phyloP scores from a whole-genome alignment of 2,888 invertebrate species.

The Leptinotarsa rubiginosa region DNA sequence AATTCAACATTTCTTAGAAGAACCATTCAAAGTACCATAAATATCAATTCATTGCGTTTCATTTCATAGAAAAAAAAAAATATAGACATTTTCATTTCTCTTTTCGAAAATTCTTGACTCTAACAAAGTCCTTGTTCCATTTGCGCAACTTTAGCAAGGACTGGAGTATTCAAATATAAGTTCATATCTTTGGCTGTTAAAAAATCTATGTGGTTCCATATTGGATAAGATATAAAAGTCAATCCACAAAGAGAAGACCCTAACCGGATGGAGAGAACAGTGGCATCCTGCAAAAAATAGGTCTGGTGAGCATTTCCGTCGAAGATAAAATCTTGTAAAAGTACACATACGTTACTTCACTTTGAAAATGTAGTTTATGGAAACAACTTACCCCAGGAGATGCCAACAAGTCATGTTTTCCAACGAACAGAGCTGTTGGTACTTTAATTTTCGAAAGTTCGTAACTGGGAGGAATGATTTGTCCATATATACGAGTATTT shows the following conservation, averaged over 20 bases:
- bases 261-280: background rate
- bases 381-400: conserved; percentile 18
- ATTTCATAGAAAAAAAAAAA: too few relatives aligned
- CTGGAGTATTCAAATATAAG: conserved; percentile 4
- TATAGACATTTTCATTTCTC: too few relatives aligned
- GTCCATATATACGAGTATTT: conserved; percentile 21
- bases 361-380: background rate
- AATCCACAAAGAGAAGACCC: conserved; percentile 12
- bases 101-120: too few relatives aligned
- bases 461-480: conserved; percentile 19
- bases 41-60: too few relatives aligned
- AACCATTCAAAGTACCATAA: too few relatives aligned
- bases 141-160: conserved; percentile 20
- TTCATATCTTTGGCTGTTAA: conserved; percentile 20
- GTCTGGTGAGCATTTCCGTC: background rate
- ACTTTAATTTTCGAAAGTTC: conserved; percentile 23
- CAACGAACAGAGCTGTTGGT: conserved; percentile 25
- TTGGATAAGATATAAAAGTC: background rate
- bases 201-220: conserved; percentile 25
- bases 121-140: conserved; percentile 9
- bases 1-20: too few relatives aligned
- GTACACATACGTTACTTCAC: background rate
- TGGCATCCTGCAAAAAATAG: conserved; percentile 12
- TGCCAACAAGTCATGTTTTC: conserved; percentile 22
- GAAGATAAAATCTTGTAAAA: background rate